phyloP scores from a whole-genome alignment of 2,888 invertebrate genomes.

The Meiosimyza decipiens region DNA sequence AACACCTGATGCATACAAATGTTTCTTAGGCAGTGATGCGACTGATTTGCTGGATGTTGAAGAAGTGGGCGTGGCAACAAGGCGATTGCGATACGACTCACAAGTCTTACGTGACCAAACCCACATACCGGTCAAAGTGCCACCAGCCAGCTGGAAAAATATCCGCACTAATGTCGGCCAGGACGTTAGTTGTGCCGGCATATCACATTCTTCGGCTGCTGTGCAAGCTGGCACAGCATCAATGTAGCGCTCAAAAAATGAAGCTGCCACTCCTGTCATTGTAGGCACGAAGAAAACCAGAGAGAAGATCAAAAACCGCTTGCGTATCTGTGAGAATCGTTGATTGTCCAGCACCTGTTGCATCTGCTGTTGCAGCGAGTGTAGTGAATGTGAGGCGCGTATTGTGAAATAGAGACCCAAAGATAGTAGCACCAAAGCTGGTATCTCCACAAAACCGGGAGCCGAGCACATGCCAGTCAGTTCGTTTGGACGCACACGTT shows the following conservation, averaged over 20 bases:
- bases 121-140: constrained; percentile 66
- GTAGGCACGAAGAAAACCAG: constrained; percentile 64
- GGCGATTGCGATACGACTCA: constrained; percentile 63
- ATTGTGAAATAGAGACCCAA: constrained; percentile 63
- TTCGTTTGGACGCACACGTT: constrained; percentile 82
- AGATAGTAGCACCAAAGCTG: constrained; percentile 58
- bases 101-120: constrained; percentile 67
- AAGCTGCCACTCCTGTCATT: constrained; percentile 56
- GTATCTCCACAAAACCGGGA: constrained; percentile 65
- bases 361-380: constrained; percentile 60
- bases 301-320: constrained; percentile 63
- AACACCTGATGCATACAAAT: constrained; percentile 47
- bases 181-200: constrained; percentile 53
- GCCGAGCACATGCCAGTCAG: constrained; percentile 85
- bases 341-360: constrained; percentile 61
- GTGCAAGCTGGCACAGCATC: constrained; percentile 58
- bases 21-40: constrained; percentile 59
- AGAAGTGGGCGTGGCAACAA: constrained; percentile 59
- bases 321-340: constrained; percentile 65
- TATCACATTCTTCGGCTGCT: constrained; percentile 58
- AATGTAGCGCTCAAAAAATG: constrained; percentile 60
- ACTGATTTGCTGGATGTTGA: constrained; percentile 56
- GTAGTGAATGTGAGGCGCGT: constrained; percentile 63
- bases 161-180: constrained; percentile 59
- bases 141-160: constrained; percentile 63